Percentiles rank a stretch among this genome's conserved stretches.
Conservation (phyloP, 2,797 vertebrate species). For the Coranthus polyacanthus region DNA sequence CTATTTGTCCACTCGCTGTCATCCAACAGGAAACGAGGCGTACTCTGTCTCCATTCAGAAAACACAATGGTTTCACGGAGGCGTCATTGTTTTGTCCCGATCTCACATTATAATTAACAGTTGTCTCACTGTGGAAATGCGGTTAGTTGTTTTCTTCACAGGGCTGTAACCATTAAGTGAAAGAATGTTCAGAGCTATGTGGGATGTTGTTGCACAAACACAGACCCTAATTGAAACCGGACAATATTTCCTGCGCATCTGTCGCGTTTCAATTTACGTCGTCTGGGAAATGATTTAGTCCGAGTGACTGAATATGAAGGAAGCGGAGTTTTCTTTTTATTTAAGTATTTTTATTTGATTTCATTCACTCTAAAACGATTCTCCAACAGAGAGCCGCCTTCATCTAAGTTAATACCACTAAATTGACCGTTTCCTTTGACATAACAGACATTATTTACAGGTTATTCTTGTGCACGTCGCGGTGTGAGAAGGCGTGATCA, state of each 20-base stretch:
- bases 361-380: too few relatives aligned
- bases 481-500: constrained; percentile 44
- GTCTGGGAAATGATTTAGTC: constrained; percentile 18
- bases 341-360: too few relatives aligned
- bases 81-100: constrained; percentile 54
- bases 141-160: constrained; percentile 72
- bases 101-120: constrained; percentile 62
- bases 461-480: constrained; percentile 52
- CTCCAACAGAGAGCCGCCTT: neutral
- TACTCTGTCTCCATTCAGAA: constrained; percentile 30
- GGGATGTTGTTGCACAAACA: constrained; percentile 21
- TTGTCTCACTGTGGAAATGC: constrained; percentile 60
- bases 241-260: constrained; percentile 22
- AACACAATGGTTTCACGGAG: constrained; percentile 46
- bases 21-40: constrained; percentile 26
- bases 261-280: constrained; percentile 1
- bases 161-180: constrained; percentile 25
- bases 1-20: constrained; percentile 10
- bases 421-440: constrained; percentile 44
- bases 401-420: neutral
- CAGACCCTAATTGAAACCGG: constrained; percentile 15
- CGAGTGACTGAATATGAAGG: constrained; percentile 13
- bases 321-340: neutral
- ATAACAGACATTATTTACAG: constrained; percentile 25
- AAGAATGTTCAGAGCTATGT: constrained; percentile 43